Base-by-base conservation (phyloP, 2,113 vertebrate species). In the Hippopotamus amphibius region DNA sequence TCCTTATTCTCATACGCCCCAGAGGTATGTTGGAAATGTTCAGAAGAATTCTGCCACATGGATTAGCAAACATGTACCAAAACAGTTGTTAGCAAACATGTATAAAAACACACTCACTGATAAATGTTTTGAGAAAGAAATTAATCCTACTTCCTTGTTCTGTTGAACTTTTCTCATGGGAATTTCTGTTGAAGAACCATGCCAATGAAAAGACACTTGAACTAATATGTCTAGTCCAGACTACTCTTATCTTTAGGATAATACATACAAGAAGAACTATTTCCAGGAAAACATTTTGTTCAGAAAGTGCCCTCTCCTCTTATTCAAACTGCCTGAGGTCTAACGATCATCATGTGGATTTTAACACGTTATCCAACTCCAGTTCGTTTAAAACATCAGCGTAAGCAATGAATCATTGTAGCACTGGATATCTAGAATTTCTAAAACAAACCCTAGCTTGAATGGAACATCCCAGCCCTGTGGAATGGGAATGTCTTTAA, bases 131-230 rank as follows among this genome's bases (percentile, higher is more conserved):
- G 37, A 53, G 57, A 81, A 88, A 50, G 61, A 48, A 83, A 84
- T 46, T 8, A 76, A 74, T 90, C 57, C 15, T 30, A 48, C 41
- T 85, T 88, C 50, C 28, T 95, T 86, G 2, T 85, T 65, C 11
- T 48, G 5, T 26, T 50, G 41, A 74, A 69, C 19, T 74, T 93
- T 79, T 76, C 79, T 76, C 50, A 21, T 4, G 17, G 46, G 22
- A 26, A 77, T 13, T 80, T 96, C 68, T 53, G 19, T 37, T 76
- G 46, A 93, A 97, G 71, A 97, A 69, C 17, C 6, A 91, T 59
- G 68, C 19, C 19, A 68, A 33, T 81, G 30, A 84, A 91, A 92
- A 92, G 30, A 37, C 53, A 85, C 83, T 46, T 84, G 76, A 88
- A 63, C 22, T 22, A 41, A 13, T 30, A 21, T 93, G 85, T 91